Conservation (phyloP, 2,113 vertebrate genomes). For the Neogobius melanostomus region DNA sequence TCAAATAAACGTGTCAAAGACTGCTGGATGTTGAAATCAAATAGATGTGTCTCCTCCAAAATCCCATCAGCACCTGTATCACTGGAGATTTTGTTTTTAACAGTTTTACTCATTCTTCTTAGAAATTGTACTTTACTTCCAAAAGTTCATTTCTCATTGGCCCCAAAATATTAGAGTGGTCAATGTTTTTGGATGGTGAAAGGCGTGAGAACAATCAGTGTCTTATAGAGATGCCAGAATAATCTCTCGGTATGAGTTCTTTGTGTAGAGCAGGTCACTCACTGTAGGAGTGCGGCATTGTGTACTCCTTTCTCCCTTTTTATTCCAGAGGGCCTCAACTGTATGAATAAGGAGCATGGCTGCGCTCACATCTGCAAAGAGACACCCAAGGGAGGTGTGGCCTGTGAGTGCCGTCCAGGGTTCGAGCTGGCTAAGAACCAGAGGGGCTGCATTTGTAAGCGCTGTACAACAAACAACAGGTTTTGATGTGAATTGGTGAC, state of each 20-base stretch:
- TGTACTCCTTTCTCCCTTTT: constrained; percentile 59
- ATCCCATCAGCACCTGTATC: not conserved
- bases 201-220: constrained; percentile 58
- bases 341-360: constrained; percentile 98
- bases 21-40: constrained; percentile 50
- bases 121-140: constrained; percentile 3
- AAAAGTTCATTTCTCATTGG: not conserved
- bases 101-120: not conserved
- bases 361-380: constrained; percentile 98
- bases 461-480: constrained; percentile 7
- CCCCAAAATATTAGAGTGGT: constrained; percentile 20
- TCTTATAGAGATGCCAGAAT: constrained; percentile 56
- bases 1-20: constrained; percentile 59
- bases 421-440: constrained; percentile 95
- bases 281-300: constrained; percentile 73
- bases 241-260: constrained; percentile 59
- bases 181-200: constrained; percentile 46
- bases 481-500: constrained; percentile 12
- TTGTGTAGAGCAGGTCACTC: constrained; percentile 61
- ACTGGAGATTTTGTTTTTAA: constrained; percentile 1
- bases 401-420: constrained; percentile 95
- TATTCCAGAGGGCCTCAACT: constrained; percentile 93
- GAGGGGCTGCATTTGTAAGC: constrained; percentile 91
- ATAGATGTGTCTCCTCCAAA: not conserved
- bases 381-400: constrained; percentile 87